These are phyloP conservation scores for Silurus lanzhouensis DNA, from an alignment of 2,797 vertebrate species.

Conservation along the genomic window DNA sequence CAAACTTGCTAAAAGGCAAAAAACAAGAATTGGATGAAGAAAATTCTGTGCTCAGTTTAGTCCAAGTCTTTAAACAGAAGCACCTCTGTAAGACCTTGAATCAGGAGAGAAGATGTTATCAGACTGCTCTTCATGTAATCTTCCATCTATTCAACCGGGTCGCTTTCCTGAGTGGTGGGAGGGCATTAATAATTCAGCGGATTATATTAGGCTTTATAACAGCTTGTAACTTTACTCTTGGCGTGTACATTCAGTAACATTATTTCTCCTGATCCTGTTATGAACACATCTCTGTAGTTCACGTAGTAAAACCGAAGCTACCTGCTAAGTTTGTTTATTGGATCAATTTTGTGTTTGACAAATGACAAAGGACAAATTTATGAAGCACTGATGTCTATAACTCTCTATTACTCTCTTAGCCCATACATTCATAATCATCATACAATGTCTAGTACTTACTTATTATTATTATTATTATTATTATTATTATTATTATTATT, in stretches of 20 bases:
- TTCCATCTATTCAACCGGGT: background rate
- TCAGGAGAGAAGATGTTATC: too few relatives aligned
- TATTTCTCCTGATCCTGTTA: background rate
- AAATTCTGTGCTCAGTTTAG: too few relatives aligned
- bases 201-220: background rate
- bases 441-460: too few relatives aligned
- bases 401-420: background rate
- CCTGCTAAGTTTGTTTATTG: too few relatives aligned
- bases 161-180: slow-evolving; percentile 52
- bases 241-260: background rate
- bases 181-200: slow-evolving; percentile 75
- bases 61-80: background rate
- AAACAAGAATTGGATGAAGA: too few relatives aligned
- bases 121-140: background rate
- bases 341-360: too few relatives aligned
- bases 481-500: too few relatives aligned
- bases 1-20: too few relatives aligned
- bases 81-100: too few relatives aligned
- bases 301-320: background rate
- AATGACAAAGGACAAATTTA: background rate
- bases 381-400: background rate
- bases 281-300: background rate
- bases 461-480: too few relatives aligned
- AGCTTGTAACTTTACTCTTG: slow-evolving; percentile 1
- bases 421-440: too few relatives aligned